A percentile compares a stretch with the other conserved stretches of the same genome.
phyloP scores from a whole-genome alignment of 2,888 invertebrate species.

The Strigamia transsilvanica region DNA sequence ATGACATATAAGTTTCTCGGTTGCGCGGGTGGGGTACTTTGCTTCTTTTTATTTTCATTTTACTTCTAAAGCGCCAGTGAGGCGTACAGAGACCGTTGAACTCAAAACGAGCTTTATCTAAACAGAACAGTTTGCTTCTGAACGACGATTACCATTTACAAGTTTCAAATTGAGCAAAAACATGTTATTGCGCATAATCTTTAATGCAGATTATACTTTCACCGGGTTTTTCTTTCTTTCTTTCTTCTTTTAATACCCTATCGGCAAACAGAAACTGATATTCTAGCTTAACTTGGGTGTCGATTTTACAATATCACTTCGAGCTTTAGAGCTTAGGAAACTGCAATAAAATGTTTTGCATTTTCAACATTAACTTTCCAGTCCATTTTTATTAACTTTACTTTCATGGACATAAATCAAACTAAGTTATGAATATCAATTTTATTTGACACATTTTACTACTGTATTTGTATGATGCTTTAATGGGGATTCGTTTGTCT shows the following conservation, averaged over 20 bases:
- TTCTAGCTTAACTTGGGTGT: not conserved
- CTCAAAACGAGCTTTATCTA: slow-evolving; percentile 12
- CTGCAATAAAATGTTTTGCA: not conserved
- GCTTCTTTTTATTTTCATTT: slow-evolving; percentile 29
- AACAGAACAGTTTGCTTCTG: slow-evolving; percentile 33
- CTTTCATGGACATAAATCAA: not conserved
- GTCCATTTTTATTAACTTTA: not conserved
- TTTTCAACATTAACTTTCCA: not conserved
- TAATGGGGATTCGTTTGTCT: no score
- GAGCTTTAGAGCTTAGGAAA: not conserved
- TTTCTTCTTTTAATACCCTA: not conserved
- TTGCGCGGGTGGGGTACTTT: not conserved
- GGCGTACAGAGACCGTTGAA: slow-evolving; percentile 15
- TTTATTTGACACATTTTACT: not conserved
- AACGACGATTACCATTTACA: not conserved
- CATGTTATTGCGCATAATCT: not conserved
- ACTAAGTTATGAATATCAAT: not conserved
- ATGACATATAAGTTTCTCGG: not conserved
- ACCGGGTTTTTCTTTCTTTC: not conserved
- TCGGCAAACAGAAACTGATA: not conserved
- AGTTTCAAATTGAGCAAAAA: slow-evolving; percentile 3
- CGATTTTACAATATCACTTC: not conserved
- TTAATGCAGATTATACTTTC: slow-evolving; percentile 16
- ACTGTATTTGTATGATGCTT: not conserved
- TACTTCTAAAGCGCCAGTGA: slow-evolving; percentile 1